These are phyloP conservation scores for Leuciscus idus DNA, from an alignment of 2,113 vertebrate species.

Conservation along the genomic window DNA sequence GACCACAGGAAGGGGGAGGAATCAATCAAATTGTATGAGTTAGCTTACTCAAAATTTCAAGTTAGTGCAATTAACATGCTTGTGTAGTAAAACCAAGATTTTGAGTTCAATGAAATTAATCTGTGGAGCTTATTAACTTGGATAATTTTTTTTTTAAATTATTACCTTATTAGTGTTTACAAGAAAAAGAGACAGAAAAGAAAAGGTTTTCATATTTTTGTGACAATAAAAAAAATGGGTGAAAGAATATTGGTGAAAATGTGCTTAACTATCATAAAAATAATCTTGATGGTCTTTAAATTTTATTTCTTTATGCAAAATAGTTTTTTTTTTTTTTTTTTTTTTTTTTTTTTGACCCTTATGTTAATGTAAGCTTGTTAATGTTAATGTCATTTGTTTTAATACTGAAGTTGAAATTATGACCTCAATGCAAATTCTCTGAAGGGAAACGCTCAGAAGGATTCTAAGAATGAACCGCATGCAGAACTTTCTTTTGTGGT, in stretches of 20 bases:
- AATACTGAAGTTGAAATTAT: neutral
- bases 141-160: too few species aligned
- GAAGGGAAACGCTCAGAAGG: neutral
- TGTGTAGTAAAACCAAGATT: neutral
- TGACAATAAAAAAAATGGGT: too few species aligned
- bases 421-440: conserved; percentile 32
- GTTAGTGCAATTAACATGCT: conserved; percentile 1
- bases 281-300: neutral
- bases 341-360: neutral
- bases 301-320: neutral
- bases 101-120: neutral
- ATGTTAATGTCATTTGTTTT: neutral
- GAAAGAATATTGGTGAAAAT: too few species aligned
- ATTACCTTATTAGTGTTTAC: too few species aligned
- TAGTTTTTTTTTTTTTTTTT: neutral
- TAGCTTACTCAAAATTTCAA: neutral
- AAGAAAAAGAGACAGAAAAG: too few species aligned
- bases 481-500: conserved; percentile 19
- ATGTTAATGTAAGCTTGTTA: neutral
- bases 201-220: too few species aligned
- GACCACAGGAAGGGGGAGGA: neutral
- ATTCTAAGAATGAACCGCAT: conserved; percentile 42
- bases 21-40: neutral
- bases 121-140: too few species aligned
- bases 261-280: neutral